phyloP scores from a whole-genome alignment of 2,113 vertebrate species.

The Neopipo cinnamomea region DNA sequence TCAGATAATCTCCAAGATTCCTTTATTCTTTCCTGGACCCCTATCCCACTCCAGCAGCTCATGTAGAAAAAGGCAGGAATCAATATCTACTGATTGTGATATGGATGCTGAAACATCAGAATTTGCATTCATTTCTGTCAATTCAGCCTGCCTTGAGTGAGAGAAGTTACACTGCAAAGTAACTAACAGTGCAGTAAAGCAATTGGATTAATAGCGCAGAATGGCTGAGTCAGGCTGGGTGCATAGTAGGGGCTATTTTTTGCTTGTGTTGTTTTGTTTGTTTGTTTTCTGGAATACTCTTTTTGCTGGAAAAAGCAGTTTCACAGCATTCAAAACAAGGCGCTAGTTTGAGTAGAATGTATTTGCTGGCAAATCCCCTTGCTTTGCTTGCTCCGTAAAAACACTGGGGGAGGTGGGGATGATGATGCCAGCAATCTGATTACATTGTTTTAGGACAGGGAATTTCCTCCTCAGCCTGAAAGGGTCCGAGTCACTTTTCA shows the following conservation, averaged over 20 bases:
- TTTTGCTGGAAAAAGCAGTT: background rate
- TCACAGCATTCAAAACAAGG: background rate
- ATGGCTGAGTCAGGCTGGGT: background rate
- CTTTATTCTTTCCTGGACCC: background rate
- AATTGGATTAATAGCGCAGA: background rate
- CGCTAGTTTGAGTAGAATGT: background rate
- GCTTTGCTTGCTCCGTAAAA: background rate
- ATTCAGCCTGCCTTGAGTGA: background rate
- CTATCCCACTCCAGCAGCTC: background rate
- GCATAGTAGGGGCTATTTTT: background rate
- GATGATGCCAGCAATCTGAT: background rate
- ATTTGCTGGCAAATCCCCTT: background rate
- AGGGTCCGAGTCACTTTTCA: background rate
- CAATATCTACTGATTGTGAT: background rate
- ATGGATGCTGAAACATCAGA: slow-evolving; percentile 1
- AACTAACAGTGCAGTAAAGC: background rate
- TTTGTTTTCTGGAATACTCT: background rate
- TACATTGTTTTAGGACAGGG: background rate
- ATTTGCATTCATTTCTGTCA: background rate
- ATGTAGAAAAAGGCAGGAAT: background rate
- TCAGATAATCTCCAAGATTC: background rate
- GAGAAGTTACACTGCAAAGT: background rate
- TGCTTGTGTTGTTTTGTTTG: background rate
- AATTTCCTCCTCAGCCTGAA: background rate
- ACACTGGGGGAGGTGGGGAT: background rate